Evolutionary conservation across 2,888 invertebrate species (phyloP).

Genomic region (Melanargia galathea): DNA sequence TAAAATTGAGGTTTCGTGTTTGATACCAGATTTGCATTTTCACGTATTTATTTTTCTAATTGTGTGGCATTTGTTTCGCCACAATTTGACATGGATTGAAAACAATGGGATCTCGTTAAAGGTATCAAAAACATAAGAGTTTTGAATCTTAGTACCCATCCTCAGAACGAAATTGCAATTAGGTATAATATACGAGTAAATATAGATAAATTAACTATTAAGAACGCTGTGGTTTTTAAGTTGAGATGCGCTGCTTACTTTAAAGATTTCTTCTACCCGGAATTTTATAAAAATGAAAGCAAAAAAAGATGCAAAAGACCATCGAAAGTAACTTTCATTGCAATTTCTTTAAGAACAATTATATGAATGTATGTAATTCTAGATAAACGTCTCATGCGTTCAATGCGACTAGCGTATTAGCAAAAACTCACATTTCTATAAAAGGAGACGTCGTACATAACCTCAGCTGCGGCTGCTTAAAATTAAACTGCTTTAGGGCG

Average conservation of each 20-base stretch:
- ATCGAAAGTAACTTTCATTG: slow-evolving; percentile 12
- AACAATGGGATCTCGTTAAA: too few species aligned
- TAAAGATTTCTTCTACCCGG: neutral
- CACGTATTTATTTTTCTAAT: too few species aligned
- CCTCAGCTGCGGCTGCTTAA: neutral
- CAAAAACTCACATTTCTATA: slow-evolving; percentile 19
- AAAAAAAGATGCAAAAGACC: neutral
- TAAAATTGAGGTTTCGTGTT: too few species aligned
- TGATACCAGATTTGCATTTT: too few species aligned
- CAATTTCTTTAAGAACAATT: slow-evolving; percentile 9
- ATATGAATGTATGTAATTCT: neutral
- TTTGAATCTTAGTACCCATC: too few species aligned
- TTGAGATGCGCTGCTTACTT: neutral
- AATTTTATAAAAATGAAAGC: neutral
- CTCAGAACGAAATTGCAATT: too few species aligned
- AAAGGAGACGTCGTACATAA: slow-evolving; percentile 10
- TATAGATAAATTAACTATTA: too few species aligned
- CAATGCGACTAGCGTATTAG: slow-evolving; percentile 8
- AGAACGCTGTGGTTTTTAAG: neutral
- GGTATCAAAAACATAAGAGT: too few species aligned
- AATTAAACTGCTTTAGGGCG: slow-evolving; percentile 14
- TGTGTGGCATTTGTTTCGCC: too few species aligned
- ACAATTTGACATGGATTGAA: too few species aligned
- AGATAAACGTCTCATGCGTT: slow-evolving; percentile 12
- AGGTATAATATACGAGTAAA: too few species aligned